These are phyloP conservation scores for Ecliptopera silaceata DNA, from an alignment of 2,888 invertebrate species.

Conservation along the genomic window DNA sequence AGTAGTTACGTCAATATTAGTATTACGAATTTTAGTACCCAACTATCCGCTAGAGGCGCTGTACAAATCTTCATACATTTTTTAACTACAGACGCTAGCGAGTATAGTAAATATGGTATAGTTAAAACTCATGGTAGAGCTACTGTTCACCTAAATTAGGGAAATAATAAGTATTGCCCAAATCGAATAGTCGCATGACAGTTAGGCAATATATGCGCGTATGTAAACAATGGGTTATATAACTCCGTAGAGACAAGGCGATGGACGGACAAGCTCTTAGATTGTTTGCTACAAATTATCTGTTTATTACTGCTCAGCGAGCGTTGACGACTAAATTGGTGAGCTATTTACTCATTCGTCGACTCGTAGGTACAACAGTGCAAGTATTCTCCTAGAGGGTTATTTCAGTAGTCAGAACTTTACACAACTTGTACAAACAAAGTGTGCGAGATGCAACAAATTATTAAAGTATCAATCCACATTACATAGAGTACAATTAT, in stretches of 20 bases:
- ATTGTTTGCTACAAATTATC: conserved; percentile 13
- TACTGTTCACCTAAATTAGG: not conserved
- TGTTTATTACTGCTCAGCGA: conserved; percentile 3
- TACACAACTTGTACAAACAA: not conserved
- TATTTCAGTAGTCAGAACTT: too few species aligned
- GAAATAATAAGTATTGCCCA: conserved; percentile 14
- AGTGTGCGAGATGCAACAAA: not conserved
- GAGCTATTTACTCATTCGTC: not conserved
- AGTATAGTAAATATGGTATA: too few species aligned
- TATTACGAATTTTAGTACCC: too few species aligned
- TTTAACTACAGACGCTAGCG: too few species aligned
- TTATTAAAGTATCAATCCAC: not conserved
- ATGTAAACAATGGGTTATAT: conserved; percentile 20
- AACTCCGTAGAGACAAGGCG: conserved; percentile 6
- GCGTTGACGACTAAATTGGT: not conserved
- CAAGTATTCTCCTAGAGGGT: too few species aligned
- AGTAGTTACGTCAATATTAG: too few species aligned
- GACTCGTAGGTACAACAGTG: too few species aligned
- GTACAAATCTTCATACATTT: too few species aligned
- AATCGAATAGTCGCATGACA: conserved; percentile 7
- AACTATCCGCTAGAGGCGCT: too few species aligned
- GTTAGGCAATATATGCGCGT: conserved; percentile 3
- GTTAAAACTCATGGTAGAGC: too few species aligned
- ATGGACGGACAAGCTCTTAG: conserved; percentile 10
- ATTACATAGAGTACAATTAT: conserved; percentile 7